Evolutionary conservation across 2,797 vertebrate genomes (phyloP), one percentile per base, ranked within the genome.

Genomic region (Psittacula derbiana): DNA sequence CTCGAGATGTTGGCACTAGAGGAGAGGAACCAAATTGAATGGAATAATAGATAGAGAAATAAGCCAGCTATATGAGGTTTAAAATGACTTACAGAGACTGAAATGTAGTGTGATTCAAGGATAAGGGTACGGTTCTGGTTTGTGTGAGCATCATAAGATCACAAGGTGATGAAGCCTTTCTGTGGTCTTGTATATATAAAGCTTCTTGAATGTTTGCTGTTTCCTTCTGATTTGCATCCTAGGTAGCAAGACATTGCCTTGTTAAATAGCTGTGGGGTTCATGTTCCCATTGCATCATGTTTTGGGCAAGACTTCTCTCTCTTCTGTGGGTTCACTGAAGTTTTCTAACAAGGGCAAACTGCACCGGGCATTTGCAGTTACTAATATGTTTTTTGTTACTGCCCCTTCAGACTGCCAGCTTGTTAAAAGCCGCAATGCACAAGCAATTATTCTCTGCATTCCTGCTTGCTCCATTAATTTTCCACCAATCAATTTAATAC

Each of bases 381-480:
- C 20, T 65, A 52, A 25, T 47, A 19, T 86, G 9, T n/a, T 92
- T 90, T 82, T 38, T 67, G 18, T 90, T 74, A 20, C 52, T 83
- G 33, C 7, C 24, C 69, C 8, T 60, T 70, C 36, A 78, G 47
- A 64, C 25, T 93, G 41, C n/a, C 72, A 57, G 30, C 38, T 82
- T 92, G 49, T 41, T 57, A 65, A 90, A 92, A 92, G 47, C 52
- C 41, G 46, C 52, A 84, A 71, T 57, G 20, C 50, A 41, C 28
- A 58, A 69, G 31, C 62, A 79, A 47, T 70, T 94, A n/a, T 69
- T 92, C 60, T 66, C 36, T 74, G 4, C 33, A 10, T 90, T 92
- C 16, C 65, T 90, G 16, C 61, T 88, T 89, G 65, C 43, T 92
- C 80, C 79, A 46, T 85, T 95, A 71, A 71, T 88, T 95, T 91